Base-by-base conservation (phyloP, 2,888 invertebrate genomes). In the Cerastoderma edule region DNA sequence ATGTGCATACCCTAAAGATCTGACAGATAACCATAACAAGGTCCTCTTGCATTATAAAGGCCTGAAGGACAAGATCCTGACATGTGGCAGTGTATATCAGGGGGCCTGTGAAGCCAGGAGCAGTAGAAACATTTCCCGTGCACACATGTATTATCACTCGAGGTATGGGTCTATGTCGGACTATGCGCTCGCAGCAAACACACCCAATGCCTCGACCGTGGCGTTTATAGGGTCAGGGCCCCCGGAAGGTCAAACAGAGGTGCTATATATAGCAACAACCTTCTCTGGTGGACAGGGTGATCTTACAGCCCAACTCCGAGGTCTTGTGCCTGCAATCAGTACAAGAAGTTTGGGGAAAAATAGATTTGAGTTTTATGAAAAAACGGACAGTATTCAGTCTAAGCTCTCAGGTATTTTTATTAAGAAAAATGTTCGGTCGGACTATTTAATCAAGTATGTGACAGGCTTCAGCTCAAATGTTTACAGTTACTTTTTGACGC, bases 211-310 rank as follows among this genome's bases (percentile, higher is more conserved):
- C 16, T 98, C 98, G 57, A 98, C 98, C 22, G 98, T 99, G 72
- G 98, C 98, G 74, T 98, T 98, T 93, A 97, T 99, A 84, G 98
- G 98, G 0, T 97, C 98, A 0, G 98, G 82, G 0, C 82, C 82
- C 1, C 74, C 76, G 10, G 82, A 79, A 16, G 28, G 74, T 16
- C 67, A 71, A 22, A 39, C 75, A 0, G 82, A 79, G 75, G 93
- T 98, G 28, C 96, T 99, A 95, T 98, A 98, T 93, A 97, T 98
- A 67, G 98, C 98, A 63, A 97, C 98, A 56, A 98, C 98, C 0
- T 88, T 89, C 68, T 88, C 89, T 46, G 87, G 86, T 16, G 77
- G 78, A 3, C 78, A 78, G 1, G 84, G 87, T 30, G 83, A 79
- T 10, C 85, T 84, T 27, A 80, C 84, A 1, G 54, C 72, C 32